Evolutionary conservation across 92 coral and sea anemone species (phyloP).

Genomic region (Epizoanthus scotinus): DNA sequence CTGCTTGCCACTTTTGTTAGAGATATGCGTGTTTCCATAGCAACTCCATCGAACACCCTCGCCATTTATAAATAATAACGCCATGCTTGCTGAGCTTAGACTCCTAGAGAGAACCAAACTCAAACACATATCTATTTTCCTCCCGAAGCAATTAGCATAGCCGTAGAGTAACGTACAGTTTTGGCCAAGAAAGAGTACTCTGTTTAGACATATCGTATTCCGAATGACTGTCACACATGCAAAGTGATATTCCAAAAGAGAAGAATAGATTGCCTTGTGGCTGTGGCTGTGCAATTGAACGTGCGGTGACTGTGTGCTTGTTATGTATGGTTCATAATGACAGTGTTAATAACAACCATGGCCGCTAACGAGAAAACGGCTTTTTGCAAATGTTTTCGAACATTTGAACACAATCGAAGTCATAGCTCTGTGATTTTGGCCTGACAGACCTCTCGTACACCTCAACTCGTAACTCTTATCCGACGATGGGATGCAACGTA

Average conservation of each 20-base stretch:
- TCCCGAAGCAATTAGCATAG: neutral
- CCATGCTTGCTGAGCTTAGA: too few relatives aligned
- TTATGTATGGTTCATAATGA: neutral
- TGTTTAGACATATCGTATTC: neutral
- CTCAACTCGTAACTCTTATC: too few relatives aligned
- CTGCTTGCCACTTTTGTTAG: slow-evolving; percentile 29
- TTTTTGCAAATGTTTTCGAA: neutral
- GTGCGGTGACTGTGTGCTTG: neutral
- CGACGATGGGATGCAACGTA: neutral
- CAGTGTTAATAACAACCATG: neutral
- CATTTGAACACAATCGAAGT: too few relatives aligned
- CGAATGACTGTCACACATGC: slow-evolving; percentile 19
- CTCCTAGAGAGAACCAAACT: neutral
- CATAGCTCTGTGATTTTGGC: neutral
- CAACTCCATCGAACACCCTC: neutral
- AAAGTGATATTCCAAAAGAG: neutral
- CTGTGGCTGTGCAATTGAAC: neutral
- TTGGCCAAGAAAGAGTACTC: neutral
- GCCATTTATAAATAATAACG: neutral
- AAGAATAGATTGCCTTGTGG: neutral
- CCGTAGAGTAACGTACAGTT: neutral
- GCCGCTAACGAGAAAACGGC: neutral
- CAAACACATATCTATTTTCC: neutral
- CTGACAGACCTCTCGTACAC: neutral
- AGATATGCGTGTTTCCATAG: neutral